phyloP scores from a whole-genome alignment of 2,888 invertebrate genomes.

The Cerastoderma edule region DNA sequence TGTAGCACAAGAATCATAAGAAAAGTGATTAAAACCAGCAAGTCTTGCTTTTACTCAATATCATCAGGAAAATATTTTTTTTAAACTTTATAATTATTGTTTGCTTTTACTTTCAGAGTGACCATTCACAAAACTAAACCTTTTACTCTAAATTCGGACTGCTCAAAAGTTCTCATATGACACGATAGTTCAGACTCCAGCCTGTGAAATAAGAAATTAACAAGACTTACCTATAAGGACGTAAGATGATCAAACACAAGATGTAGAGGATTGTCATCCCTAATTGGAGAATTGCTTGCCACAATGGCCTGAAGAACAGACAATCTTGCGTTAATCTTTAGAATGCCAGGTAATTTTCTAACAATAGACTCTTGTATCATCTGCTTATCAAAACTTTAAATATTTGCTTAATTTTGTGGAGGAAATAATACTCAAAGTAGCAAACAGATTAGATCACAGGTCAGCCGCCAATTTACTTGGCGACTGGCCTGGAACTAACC shows the following conservation, averaged over 20 bases:
- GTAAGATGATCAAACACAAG: constrained; percentile 41
- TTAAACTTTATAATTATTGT: too few species aligned
- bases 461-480: neutral
- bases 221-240: constrained; percentile 58
- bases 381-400: neutral
- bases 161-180: neutral
- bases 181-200: neutral
- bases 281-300: constrained; percentile 44
- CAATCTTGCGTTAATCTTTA: neutral
- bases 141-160: neutral
- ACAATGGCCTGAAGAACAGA: constrained; percentile 34
- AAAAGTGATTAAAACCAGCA: too few species aligned
- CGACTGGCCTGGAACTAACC: neutral
- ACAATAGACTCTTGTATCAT: neutral
- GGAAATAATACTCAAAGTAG: neutral
- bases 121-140: too few species aligned
- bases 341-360: too few species aligned
- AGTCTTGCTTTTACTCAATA: too few species aligned
- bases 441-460: neutral
- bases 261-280: constrained; percentile 50
- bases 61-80: too few species aligned
- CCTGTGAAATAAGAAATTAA: neutral
- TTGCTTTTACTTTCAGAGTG: too few species aligned
- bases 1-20: too few species aligned
- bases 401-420: neutral